Percentiles rank a stretch among this genome's conserved stretches.
Conservation (phyloP, 2,113 vertebrate species). For the Sarotherodon lohbergeri region DNA sequence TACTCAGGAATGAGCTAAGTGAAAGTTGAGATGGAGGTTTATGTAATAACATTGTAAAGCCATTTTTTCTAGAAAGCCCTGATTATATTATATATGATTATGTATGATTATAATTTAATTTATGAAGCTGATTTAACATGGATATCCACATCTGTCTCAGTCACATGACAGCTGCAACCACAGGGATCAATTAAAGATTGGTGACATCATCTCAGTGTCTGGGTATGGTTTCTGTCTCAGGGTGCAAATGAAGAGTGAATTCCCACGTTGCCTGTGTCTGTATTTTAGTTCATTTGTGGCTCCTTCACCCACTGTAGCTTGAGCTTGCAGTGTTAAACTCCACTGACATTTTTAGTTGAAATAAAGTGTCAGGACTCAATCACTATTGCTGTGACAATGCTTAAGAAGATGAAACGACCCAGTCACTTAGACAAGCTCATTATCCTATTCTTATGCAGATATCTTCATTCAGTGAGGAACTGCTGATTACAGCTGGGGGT, state of each 20-base stretch:
- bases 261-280: background rate
- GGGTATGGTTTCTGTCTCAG: background rate
- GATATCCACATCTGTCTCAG: constrained; percentile 1
- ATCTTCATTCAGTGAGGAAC: background rate
- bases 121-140: background rate
- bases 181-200: constrained; percentile 31
- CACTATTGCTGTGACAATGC: background rate
- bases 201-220: constrained; percentile 53
- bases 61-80: background rate
- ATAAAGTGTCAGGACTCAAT: background rate
- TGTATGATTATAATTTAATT: background rate
- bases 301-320: background rate
- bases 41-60: constrained; percentile 23
- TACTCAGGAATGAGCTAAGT: background rate
- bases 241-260: background rate
- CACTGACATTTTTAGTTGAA: background rate
- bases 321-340: background rate
- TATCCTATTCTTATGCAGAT: background rate
- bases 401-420: background rate
- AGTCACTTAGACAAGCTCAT: background rate
- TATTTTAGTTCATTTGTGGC: background rate
- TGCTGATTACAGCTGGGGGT: background rate
- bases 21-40: background rate
- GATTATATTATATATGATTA: background rate
- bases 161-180: constrained; percentile 35